phyloP scores from a whole-genome alignment of 2,797 vertebrate species.

The Phaenicophaeus curvirostris region DNA sequence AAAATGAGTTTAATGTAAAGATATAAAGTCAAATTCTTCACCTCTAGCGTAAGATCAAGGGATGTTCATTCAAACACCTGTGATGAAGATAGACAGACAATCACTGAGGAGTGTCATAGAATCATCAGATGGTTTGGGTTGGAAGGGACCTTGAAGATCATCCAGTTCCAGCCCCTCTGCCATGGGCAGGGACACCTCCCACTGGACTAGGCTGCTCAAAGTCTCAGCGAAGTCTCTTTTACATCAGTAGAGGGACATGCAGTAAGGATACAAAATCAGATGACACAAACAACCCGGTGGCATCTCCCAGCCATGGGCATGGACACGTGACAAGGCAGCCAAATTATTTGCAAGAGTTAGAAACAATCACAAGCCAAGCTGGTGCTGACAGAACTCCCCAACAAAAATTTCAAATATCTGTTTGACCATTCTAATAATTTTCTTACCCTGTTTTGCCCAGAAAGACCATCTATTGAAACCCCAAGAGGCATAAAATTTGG shows the following conservation, averaged over 20 bases:
- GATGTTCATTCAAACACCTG: background rate
- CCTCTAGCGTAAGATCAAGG: background rate
- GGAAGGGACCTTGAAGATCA: too few species aligned
- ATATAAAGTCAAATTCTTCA: background rate
- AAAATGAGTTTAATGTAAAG: background rate
- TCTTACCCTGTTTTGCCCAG: background rate
- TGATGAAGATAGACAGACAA: fast-evolving
- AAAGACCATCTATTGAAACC: background rate
- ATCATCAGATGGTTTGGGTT: too few species aligned
- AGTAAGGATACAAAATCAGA: background rate
- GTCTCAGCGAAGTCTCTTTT: too few species aligned
- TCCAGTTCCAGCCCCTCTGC: too few species aligned
- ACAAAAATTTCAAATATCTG: background rate
- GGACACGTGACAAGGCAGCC: fast-evolving
- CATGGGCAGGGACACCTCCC: too few species aligned
- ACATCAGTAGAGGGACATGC: background rate
- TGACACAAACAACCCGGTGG: background rate
- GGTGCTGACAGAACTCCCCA: background rate
- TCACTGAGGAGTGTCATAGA: background rate
- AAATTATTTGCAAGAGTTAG: background rate
- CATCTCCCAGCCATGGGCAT: background rate
- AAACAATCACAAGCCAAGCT: background rate
- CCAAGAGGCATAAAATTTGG: background rate
- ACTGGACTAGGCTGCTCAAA: too few species aligned
- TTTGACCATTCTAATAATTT: background rate